These are phyloP conservation scores for Julus scandinavius DNA, from an alignment of 2,888 invertebrate species.

Conservation along the genomic window DNA sequence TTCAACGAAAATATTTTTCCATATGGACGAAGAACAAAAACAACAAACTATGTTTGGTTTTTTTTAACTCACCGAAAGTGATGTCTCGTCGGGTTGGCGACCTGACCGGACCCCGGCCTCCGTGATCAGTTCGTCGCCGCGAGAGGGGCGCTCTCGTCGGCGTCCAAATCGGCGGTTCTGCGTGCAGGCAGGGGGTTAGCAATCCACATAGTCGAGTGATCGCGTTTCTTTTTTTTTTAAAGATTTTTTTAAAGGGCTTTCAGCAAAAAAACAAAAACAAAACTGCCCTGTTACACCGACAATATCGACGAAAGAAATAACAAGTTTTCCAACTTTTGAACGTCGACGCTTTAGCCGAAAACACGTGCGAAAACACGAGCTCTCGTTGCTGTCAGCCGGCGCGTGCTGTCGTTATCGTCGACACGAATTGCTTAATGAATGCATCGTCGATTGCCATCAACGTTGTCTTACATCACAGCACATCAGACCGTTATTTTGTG, in stretches of 20 bases:
- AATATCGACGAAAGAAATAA: too few relatives aligned
- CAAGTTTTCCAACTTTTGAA: neutral
- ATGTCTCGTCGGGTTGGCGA: neutral
- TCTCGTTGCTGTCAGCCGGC: neutral
- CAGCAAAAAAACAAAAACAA: too few relatives aligned
- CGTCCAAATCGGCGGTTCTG: neutral
- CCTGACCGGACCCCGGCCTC: neutral
- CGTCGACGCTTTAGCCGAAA: neutral
- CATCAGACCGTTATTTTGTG: too few relatives aligned
- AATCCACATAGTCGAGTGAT: neutral
- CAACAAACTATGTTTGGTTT: too few relatives aligned
- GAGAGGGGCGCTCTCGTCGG: neutral
- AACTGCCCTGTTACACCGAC: too few relatives aligned
- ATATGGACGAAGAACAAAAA: too few relatives aligned
- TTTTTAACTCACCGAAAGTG: neutral
- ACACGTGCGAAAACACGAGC: neutral
- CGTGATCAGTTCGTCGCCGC: neutral
- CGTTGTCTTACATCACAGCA: too few relatives aligned
- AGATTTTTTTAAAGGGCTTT: too few relatives aligned
- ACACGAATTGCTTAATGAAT: neutral
- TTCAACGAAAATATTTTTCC: too few relatives aligned
- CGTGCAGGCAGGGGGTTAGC: neutral
- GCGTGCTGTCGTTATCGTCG: neutral
- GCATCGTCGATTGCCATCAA: neutral
- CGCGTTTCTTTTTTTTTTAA: too few relatives aligned